These are phyloP conservation scores for Oxyura jamaicensis DNA, from an alignment of 2,113 vertebrate genomes.

Conservation along the genomic window DNA sequence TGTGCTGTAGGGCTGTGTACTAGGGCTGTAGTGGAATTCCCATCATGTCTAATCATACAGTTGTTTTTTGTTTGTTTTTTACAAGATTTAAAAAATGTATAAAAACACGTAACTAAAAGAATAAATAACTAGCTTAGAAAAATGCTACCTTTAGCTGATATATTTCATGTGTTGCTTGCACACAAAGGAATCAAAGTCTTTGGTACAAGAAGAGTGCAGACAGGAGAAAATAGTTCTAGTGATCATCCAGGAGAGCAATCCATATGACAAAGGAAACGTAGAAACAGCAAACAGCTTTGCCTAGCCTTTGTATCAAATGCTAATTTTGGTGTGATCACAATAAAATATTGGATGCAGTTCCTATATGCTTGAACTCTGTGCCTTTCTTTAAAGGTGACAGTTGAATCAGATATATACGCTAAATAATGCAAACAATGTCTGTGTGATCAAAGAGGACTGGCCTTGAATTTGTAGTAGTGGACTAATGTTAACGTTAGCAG, in stretches of 20 bases:
- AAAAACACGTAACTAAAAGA: not conserved
- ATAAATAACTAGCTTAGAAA: not conserved
- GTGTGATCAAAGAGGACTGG: not conserved
- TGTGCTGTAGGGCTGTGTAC: not conserved
- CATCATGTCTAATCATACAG: not conserved
- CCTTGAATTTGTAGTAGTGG: not conserved
- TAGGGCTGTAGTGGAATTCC: not conserved
- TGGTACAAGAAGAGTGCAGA: not conserved
- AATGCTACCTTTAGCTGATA: accelerated
- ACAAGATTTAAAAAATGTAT: not conserved
- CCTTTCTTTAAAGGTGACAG: not conserved
- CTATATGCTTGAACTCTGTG: not conserved
- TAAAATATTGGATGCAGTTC: not conserved
- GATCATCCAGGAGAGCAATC: not conserved
- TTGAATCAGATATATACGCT: not conserved
- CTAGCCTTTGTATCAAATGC: not conserved
- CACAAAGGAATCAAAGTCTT: not conserved
- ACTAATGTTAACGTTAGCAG: not conserved
- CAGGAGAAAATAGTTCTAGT: not conserved
- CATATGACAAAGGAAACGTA: not conserved
- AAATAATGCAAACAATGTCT: not conserved
- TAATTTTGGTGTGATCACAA: not conserved
- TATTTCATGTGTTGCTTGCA: accelerated
- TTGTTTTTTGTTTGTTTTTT: not conserved
- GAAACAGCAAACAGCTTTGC: not conserved